Base-by-base conservation (phyloP, 2,113 vertebrate species). In the Psittacara wagleri region DNA sequence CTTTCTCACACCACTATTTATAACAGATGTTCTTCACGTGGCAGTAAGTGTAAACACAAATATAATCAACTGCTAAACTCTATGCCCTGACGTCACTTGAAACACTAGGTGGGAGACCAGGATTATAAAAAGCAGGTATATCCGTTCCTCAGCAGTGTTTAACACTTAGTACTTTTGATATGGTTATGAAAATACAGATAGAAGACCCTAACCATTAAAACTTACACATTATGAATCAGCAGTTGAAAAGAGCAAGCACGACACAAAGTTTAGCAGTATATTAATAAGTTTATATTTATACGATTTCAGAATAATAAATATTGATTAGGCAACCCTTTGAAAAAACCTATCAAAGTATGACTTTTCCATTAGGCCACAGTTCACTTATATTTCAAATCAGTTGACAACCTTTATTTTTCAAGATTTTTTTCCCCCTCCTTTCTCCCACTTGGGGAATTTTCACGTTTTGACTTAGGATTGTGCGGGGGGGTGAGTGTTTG, bases 31-130 rank as follows among this genome's bases (percentile, higher is more conserved):
- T 81, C 77, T 72, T 89, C 35, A 4, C 33, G 5, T 23, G 37
- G 78, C 83, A 96, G 54, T 18, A 77, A 91, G 69, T 14, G 13
- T 54, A 85, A 90, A 75, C 64, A 78, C 44, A 88, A 86, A 79
- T 24, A 74, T 6, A 39, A 91, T 84, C 62, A 81, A 5, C 73
- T 92, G 44, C 67, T 88, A 39, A 83, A 44, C 61, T 77, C 8
- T 19, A 39, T 17, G 46, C 51, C 52, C 75, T 91, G 59, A 81
- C 10, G 6, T 75, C 66, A 73, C 46, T 63, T 64, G 67, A 33
- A 93, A 48, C 41, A 69, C 43, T 8, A 73, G 23, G 20, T 75
- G 52, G 43, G 46, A 87, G 41, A 44, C 5, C 23, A 85, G 31
- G 61, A 44, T 20, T 69, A 69, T 17, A 51, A 67, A 27, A 90